A percentile compares a stretch with the other conserved stretches of the same genome.
Evolutionary conservation across 2,888 invertebrate species (phyloP).

Genomic region (Rhagium mordax): DNA sequence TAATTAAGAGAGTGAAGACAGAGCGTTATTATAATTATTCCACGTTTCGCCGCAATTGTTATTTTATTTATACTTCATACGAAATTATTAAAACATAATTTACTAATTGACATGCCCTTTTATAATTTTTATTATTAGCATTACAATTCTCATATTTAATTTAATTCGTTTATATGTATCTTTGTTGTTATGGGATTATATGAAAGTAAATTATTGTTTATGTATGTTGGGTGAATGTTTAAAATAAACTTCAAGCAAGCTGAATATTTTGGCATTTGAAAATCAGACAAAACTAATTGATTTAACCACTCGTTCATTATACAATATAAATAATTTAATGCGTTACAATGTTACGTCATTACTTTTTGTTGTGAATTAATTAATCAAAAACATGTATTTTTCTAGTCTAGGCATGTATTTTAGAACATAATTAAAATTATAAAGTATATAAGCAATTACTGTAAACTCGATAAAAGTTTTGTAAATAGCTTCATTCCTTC

Average conservation of each 20-base stretch:
- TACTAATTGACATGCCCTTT: constrained; percentile 45
- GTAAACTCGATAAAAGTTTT: no score
- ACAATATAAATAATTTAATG: not conserved
- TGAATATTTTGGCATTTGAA: not conserved
- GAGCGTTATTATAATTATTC: constrained; percentile 56
- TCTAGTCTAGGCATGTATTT: not conserved
- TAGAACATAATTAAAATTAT: no score
- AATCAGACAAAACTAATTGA: not conserved
- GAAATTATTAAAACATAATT: constrained; percentile 46
- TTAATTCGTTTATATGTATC: constrained; percentile 5
- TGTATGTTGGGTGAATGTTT: not conserved
- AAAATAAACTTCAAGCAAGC: not conserved
- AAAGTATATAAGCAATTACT: no score
- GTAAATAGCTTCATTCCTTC: no score
- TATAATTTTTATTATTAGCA: constrained; percentile 28
- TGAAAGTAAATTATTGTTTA: constrained; percentile 6
- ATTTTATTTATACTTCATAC: constrained; percentile 51
- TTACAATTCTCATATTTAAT: constrained; percentile 4
- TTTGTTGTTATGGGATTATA: constrained; percentile 8
- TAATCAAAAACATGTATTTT: not conserved
- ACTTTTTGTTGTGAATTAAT: not conserved
- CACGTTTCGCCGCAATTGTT: constrained; percentile 53
- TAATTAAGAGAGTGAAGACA: constrained; percentile 58
- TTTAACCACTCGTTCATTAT: not conserved
- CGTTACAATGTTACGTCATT: not conserved